Percentiles rank a stretch among this genome's conserved stretches.
phyloP scores from a whole-genome alignment of 2,113 vertebrate genomes.

The Suricata suricatta region DNA sequence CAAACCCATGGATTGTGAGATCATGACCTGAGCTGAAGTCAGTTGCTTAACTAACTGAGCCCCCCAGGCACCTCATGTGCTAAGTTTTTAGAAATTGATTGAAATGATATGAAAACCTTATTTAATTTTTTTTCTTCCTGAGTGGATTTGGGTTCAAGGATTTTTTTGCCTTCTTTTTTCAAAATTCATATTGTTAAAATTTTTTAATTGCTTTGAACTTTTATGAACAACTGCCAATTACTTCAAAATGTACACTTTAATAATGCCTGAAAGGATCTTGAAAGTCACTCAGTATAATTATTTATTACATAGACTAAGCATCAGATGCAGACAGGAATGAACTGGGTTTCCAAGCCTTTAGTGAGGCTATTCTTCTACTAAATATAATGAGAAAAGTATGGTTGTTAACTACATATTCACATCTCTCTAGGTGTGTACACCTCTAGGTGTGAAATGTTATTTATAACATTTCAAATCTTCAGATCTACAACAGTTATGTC shows the following conservation, averaged over 20 bases:
- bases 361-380: not conserved
- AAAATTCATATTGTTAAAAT: not conserved
- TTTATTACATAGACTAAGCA: not conserved
- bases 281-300: constrained; percentile 21
- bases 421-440: not conserved
- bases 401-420: not conserved
- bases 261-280: not conserved
- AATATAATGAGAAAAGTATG: not conserved
- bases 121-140: not conserved
- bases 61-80: not conserved
- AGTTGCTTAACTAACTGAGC: no score
- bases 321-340: not conserved
- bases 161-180: not conserved
- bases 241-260: not conserved
- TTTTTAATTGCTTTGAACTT: constrained; percentile 1
- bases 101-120: not conserved
- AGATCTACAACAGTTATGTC: not conserved
- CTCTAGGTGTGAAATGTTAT: not conserved
- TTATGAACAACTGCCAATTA: not conserved
- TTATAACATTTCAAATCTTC: constrained; percentile 2
- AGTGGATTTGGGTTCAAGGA: not conserved
- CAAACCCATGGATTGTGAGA: no score
- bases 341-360: not conserved
- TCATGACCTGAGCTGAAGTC: no score
- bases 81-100: not conserved